Evolutionary conservation across 2,113 vertebrate species (phyloP), one percentile per base, ranked within the genome.

Genomic region (Gobio gobio): DNA sequence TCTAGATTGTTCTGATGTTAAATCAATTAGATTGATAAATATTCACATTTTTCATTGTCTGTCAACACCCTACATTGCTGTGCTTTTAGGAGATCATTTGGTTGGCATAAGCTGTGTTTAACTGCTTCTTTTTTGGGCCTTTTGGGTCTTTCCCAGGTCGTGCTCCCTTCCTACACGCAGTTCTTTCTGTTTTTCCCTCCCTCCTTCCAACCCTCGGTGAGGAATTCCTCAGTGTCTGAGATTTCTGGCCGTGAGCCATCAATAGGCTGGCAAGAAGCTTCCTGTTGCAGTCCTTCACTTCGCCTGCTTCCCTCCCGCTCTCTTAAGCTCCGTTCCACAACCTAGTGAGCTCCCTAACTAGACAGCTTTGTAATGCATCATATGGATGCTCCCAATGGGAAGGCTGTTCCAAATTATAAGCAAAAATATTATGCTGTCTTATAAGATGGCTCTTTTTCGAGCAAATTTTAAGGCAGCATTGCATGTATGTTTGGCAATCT

Each of bases 201-300:
- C 84, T 83, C 83, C 85, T 88, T 90, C 87, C 81, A 89, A 87
- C 88, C 80, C 91, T 92, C 89, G 90, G 91, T 89, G 89, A 92
- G 90, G 92, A 94, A 94, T 94, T 95, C 93, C 91, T 94, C 86
- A 87, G 91, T 88, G 93, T 94, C 94, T 93, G 93, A 94, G 91
- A 90, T 85, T 84, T 88, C 88, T 95, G 94, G 91, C 93, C 89
- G 85, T 64, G 89, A 90, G 93, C 93, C 93, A 94, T 91, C 74
- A 4, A 88, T 91, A 92, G 92, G 91, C 91, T 84, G 49, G 91
- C 91, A 90, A 93, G 91, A 91, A 87, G 90, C 91, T 94, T 94
- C 93, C 93, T 93, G 90, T 92, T 88, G 80, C 87, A 84, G 61
- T 68, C 29, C 61, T 61, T 29, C 76, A 68, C 61, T 61, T 59